Evolutionary conservation across 2,797 vertebrate genomes (phyloP).

Genomic region (Psittacula echo): DNA sequence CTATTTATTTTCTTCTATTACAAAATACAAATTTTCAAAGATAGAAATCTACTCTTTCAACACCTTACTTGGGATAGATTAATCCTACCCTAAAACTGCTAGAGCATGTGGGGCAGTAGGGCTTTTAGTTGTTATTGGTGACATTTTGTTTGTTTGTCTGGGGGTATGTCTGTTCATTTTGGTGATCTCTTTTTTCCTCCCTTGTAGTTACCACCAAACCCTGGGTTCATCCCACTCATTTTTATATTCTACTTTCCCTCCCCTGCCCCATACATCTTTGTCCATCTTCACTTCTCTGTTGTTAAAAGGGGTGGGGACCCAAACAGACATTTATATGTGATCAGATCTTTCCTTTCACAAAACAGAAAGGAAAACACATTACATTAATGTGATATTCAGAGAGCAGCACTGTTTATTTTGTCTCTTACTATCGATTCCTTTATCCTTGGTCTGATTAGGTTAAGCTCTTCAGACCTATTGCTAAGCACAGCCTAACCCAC

Average conservation of each 20-base stretch:
- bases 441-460: slow-evolving; percentile 15
- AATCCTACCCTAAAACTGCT: not conserved
- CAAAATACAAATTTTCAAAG: not conserved
- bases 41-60: not conserved
- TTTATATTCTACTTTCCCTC: not conserved
- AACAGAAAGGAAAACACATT: not conserved
- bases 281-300: not conserved
- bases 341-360: not conserved
- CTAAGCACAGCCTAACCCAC: not conserved
- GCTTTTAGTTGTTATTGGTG: not conserved
- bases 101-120: not conserved
- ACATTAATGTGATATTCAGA: not conserved
- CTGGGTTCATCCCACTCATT: not conserved
- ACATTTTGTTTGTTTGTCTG: not conserved
- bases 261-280: not conserved
- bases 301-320: not conserved
- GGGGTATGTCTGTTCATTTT: rapidly evolving
- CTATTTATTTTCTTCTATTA: not conserved
- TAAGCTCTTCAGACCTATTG: slow-evolving; percentile 8
- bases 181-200: not conserved
- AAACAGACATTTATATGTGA: not conserved
- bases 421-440: not conserved
- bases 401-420: not conserved
- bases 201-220: not conserved
- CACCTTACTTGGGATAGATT: not conserved